Base-by-base conservation (phyloP, 2,888 invertebrate genomes). In the Heliconius charithonia region DNA sequence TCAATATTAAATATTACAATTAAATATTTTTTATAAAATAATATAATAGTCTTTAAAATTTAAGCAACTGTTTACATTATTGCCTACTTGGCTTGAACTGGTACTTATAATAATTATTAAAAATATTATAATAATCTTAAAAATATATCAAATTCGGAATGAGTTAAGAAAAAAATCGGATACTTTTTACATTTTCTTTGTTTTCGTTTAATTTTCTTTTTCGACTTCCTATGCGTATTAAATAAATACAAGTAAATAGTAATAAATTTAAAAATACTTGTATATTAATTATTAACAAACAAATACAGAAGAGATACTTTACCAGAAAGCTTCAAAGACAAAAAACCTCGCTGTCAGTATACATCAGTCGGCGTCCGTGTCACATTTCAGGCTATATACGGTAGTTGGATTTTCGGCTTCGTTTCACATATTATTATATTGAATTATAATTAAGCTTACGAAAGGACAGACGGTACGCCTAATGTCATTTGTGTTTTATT, bases 331-430 rank as follows among this genome's bases (percentile, higher is more conserved):
- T 69, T 69, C 25, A 72, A 56, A 59, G 51, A 32, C 59, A 32
- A 72, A 72, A 72, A 32, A 72, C 72, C 41, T 69, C 7, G 41
- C 16, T 45, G 41, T 41, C 25, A 66, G 66, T 69, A 25, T 45
- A 25, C 59, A 67, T 80, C 80, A 80, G 71, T 76, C 29, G 63
- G 72, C 45, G 70, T 74, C 69, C 37, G 80, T 78, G 76, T 78
- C 80, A 76, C 56, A 78, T 81, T 80, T 75, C 81, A 76, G 78
- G 76, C 70, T 78, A 75, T 77, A 77, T 79, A 79, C 80, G 80
- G 82, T 81, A 81, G 82, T 81, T 79, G 81, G 82, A 81, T 83
- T 85, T 83, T 79, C 80, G 77, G 81, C 83, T 79, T 81, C 83
- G 81, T 80, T 82, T 81, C 82, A 82, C 83, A 70, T 77, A 76